Evolutionary conservation across 2,797 vertebrate genomes (phyloP).

Genomic region (Rhinella marina): DNA sequence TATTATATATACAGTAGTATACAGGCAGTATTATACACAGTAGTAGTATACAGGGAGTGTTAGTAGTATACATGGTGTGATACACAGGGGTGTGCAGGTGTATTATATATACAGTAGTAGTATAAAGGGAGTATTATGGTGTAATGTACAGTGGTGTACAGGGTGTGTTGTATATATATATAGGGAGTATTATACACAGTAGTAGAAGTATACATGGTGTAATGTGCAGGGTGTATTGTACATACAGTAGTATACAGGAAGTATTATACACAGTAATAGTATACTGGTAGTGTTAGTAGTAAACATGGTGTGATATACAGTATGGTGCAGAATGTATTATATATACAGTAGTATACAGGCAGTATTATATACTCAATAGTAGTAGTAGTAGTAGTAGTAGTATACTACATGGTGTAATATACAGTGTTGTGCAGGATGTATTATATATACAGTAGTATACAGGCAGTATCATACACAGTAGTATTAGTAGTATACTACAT

Average conservation of each 20-base stretch:
- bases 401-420: neutral
- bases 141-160: neutral
- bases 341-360: too few relatives aligned
- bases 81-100: neutral
- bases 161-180: neutral
- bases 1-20: slow-evolving; percentile 11
- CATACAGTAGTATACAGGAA: too few relatives aligned
- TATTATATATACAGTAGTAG: neutral
- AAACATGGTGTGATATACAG: neutral
- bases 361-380: neutral
- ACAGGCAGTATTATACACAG: neutral
- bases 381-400: neutral
- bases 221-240: too few relatives aligned
- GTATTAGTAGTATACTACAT: neutral
- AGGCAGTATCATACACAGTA: neutral
- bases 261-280: too few relatives aligned
- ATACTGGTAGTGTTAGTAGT: too few relatives aligned
- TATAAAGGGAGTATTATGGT: neutral
- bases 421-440: neutral
- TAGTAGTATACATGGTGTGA: neutral
- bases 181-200: neutral
- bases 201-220: neutral
- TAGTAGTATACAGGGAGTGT: neutral
- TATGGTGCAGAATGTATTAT: neutral
- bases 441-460: neutral